Percentiles rank a stretch among this genome's conserved stretches.
These are phyloP conservation scores for Drosophila robusta DNA, from an alignment of 2,888 invertebrate genomes.

Conservation along the genomic window DNA sequence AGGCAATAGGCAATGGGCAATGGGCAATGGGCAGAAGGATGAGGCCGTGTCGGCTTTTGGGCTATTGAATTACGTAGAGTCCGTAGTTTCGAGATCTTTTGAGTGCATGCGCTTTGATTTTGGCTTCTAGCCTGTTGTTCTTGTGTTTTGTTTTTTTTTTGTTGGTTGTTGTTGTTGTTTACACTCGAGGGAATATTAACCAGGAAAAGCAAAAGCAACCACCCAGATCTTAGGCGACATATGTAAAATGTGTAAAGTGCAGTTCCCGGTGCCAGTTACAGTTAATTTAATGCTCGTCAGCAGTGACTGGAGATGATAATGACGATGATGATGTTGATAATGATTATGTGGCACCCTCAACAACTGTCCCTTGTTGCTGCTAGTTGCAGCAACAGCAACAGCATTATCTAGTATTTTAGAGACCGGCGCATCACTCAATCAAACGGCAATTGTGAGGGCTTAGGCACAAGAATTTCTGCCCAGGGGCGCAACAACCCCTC, in stretches of 20 bases:
- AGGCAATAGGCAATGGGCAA: constrained; percentile 41
- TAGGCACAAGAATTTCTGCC: constrained; percentile 41
- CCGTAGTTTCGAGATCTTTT: constrained; percentile 67
- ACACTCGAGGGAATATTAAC: constrained; percentile 63
- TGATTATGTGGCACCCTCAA: constrained; percentile 48
- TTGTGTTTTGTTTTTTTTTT: constrained; percentile 20
- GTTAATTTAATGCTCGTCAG: constrained; percentile 81
- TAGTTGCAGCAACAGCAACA: constrained; percentile 25
- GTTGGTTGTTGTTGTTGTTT: constrained; percentile 22
- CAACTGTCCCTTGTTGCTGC: constrained; percentile 4
- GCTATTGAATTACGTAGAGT: constrained; percentile 80
- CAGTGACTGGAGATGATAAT: constrained; percentile 4
- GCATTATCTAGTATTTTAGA: constrained; percentile 37
- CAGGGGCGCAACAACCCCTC: constrained; percentile 28
- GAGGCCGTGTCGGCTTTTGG: constrained; percentile 52
- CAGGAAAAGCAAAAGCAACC: constrained; percentile 18
- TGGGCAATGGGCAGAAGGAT: constrained; percentile 15
- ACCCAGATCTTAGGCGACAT: constrained; percentile 77
- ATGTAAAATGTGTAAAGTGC: constrained; percentile 84
- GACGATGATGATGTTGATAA: constrained; percentile 22
- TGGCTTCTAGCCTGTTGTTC: constrained; percentile 22
- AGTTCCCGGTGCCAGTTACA: constrained; percentile 69
- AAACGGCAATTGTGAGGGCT: constrained; percentile 83
- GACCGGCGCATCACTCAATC: constrained; percentile 81
- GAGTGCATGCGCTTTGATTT: constrained; percentile 78